Evolutionary conservation across 1,140 invertebrate species (phyloP).

Genomic region (Drosophila sp.): DNA sequence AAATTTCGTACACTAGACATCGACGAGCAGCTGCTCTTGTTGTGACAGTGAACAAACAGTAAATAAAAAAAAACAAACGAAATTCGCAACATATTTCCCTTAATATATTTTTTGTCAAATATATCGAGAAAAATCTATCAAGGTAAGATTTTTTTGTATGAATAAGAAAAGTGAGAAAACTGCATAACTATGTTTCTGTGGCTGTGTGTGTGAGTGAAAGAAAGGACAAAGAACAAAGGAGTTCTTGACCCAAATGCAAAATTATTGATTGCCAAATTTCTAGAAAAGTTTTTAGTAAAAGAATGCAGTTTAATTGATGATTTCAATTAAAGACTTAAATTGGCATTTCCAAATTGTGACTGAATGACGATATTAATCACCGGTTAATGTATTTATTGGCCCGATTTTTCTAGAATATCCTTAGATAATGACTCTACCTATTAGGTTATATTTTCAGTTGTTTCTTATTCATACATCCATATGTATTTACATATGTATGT

Average conservation of each 20-base stretch:
- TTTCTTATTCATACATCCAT: background rate
- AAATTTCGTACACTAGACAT: slow-evolving; percentile 57
- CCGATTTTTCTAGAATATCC: slow-evolving; percentile 5
- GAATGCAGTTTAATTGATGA: background rate
- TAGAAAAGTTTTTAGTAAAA: slow-evolving; percentile 26
- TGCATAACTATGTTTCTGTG: slow-evolving; percentile 4
- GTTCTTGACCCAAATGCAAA: slow-evolving; percentile 62
- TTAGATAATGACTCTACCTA: no score
- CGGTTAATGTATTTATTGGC: background rate
- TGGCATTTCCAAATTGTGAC: background rate
- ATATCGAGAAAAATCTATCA: slow-evolving; percentile 45
- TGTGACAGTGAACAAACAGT: slow-evolving; percentile 50
- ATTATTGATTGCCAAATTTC: slow-evolving; percentile 51
- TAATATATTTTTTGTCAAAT: slow-evolving; percentile 58
- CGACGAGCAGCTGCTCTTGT: slow-evolving; percentile 54
- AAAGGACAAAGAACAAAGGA: background rate
- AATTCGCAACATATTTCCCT: slow-evolving; percentile 37
- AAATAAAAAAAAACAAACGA: slow-evolving; percentile 18
- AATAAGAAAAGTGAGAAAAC: background rate
- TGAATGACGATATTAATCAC: background rate
- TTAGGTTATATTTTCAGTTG: slow-evolving; percentile 7
- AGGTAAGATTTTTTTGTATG: slow-evolving; percentile 23
- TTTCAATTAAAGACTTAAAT: background rate
- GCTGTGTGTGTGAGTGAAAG: background rate
- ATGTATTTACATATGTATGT: slow-evolving; percentile 13